Evolutionary conservation across 35 echinoderm and acorn worm genomes (phyloP).

Genomic region (Acanthaster planci): DNA sequence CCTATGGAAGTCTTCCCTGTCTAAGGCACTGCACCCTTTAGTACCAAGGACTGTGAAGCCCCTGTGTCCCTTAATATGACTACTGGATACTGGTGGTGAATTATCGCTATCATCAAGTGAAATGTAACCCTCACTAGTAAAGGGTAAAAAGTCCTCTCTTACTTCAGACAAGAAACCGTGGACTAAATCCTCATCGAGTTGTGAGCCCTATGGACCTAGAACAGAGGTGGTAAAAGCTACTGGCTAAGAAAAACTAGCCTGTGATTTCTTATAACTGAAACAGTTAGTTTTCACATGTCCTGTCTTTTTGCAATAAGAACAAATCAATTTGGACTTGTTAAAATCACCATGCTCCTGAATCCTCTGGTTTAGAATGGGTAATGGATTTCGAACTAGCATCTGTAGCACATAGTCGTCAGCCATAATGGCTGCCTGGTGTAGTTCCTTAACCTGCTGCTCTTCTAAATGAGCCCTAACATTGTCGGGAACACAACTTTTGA

Average conservation of each 20-base stretch:
- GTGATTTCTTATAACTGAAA: not conserved
- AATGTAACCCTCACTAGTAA: not conserved
- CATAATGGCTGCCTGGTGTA: conserved; percentile 12
- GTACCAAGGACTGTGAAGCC: not conserved
- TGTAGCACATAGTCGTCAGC: conserved; percentile 37
- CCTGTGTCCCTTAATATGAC: not conserved
- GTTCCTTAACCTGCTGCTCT: conserved; percentile 16
- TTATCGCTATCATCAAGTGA: not conserved
- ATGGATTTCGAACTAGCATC: not conserved
- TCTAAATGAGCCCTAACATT: conserved; percentile 18
- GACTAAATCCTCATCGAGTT: not conserved
- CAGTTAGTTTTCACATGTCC: not conserved
- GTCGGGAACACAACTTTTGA: not conserved
- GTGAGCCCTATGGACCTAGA: not conserved
- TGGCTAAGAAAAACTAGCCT: not conserved
- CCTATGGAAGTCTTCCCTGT: not conserved
- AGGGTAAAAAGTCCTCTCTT: not conserved
- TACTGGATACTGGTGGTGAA: not conserved
- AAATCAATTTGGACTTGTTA: not conserved
- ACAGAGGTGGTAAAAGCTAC: not conserved
- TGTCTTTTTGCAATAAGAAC: not conserved
- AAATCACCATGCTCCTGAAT: not conserved
- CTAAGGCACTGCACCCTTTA: not conserved
- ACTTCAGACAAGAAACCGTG: not conserved
- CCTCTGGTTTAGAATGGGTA: not conserved